Base-by-base conservation (phyloP, 2,113 vertebrate genomes). In the Pterophyllum scalare region DNA sequence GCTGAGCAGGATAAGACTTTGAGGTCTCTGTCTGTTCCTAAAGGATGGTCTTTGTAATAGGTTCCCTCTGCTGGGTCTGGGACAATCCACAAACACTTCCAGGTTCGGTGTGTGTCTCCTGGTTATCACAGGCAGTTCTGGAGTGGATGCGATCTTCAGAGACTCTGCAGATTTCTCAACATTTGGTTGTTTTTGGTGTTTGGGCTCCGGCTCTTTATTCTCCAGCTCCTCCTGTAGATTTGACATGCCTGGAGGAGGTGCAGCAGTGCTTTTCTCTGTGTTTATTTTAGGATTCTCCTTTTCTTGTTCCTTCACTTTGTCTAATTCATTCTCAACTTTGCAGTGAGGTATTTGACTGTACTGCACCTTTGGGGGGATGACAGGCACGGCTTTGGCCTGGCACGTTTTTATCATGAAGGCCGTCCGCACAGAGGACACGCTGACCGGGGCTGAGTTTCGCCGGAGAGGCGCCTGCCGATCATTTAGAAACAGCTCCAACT, bases 361-460 rank as follows among this genome's bases (percentile, higher is more conserved):
- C 92, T 99, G 98, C 90, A 99, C 92, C 91, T 98, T 98, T 3
- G 98, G 98, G 0, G 98, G 97, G 89, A 99, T 95, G 49, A 99
- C 98, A 0, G 98, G 98, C 26, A 99, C 98, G 0, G 98, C 98
- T 94, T 96, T 97, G 67, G 97, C 98, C 87, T 99, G 98, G 88
- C 98, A 98, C 19, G 98, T 98, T 91, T 98, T 98, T 28, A 99
- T 96, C 97, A 99, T 98, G 93, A 98, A 99, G 28, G 98, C 97
- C 5, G 98, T 98, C 81, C 97, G 96, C 87, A 99, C 96, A 0
- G 98, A 98, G 0, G 98, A 97, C 77, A 99, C 98, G 0, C 98
- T 98, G 79, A 99, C 96, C 0, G 98, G 98, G 22, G 97, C 98
- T 0, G 98, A 99, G 85, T 99, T 99, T 38, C 98, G 96, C 9